These are phyloP conservation scores for Anadara kagoshimensis DNA, from an alignment of 1,140 invertebrate genomes.

Conservation along the genomic window DNA sequence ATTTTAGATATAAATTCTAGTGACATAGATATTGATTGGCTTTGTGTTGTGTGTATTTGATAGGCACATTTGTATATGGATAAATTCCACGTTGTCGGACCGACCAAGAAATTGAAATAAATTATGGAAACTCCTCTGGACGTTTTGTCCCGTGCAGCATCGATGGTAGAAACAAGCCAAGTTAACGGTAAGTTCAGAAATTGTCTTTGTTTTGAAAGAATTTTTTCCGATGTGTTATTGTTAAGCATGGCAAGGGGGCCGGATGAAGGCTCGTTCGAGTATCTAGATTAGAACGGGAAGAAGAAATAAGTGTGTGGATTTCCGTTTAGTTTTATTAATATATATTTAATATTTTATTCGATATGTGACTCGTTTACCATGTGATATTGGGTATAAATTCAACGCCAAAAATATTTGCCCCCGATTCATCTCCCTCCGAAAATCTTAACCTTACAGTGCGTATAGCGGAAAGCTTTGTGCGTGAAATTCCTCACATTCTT, in stretches of 20 bases:
- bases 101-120: conserved; percentile 10
- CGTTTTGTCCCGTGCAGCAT: conserved; percentile 90
- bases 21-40: background rate
- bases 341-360: background rate
- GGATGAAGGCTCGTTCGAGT: background rate
- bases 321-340: too few species aligned
- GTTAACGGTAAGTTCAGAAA: conserved; percentile 40
- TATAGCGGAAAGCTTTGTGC: background rate
- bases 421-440: background rate
- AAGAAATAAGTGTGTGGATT: too few species aligned
- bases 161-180: conserved; percentile 81
- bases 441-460: background rate
- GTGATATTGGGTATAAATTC: too few species aligned
- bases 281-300: background rate
- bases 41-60: background rate
- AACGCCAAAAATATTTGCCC: too few species aligned
- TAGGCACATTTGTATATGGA: background rate
- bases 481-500: too few species aligned
- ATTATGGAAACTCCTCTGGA: conserved; percentile 87
- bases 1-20: background rate
- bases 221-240: background rate
- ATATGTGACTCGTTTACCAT: too few species aligned
- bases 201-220: background rate
- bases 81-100: conserved; percentile 7
- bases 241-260: background rate